These are phyloP conservation scores for Parnassius apollo DNA, from an alignment of 2,888 invertebrate genomes.

Conservation along the genomic window DNA sequence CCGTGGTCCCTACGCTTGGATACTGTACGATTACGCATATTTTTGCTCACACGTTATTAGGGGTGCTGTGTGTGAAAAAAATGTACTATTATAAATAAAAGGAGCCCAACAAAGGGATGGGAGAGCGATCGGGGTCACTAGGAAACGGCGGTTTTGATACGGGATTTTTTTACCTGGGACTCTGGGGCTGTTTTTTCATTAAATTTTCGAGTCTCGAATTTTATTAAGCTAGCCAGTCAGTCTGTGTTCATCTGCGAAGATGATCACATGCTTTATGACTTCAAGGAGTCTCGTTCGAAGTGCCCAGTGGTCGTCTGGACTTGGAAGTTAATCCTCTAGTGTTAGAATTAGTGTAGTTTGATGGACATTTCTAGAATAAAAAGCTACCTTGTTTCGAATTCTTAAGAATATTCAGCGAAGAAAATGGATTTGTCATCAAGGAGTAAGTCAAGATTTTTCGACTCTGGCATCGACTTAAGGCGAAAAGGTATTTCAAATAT, in stretches of 20 bases:
- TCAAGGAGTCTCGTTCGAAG: constrained; percentile 46
- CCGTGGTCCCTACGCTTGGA: constrained; percentile 42
- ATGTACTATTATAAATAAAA: constrained; percentile 79
- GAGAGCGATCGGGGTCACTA: constrained; percentile 81
- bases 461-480: constrained; percentile 77
- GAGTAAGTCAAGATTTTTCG: constrained; percentile 81
- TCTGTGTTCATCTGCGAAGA: constrained; percentile 80
- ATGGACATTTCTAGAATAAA: constrained; percentile 32
- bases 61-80: constrained; percentile 80
- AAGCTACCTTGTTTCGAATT: constrained; percentile 22
- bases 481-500: constrained; percentile 67
- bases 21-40: constrained; percentile 73
- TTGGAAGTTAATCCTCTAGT: constrained; percentile 28
- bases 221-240: constrained; percentile 75
- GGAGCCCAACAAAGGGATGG: constrained; percentile 76
- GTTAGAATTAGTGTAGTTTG: constrained; percentile 28
- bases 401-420: constrained; percentile 41
- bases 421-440: constrained; percentile 74
- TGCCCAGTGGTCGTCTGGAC: constrained; percentile 60
- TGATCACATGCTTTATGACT: constrained; percentile 76
- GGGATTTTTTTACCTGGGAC: constrained; percentile 77
- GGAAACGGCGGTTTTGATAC: constrained; percentile 80
- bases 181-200: constrained; percentile 67
- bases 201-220: constrained; percentile 61
- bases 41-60: constrained; percentile 77